phyloP scores from a whole-genome alignment of 2,113 vertebrate species.

The Embiotoca jacksoni region DNA sequence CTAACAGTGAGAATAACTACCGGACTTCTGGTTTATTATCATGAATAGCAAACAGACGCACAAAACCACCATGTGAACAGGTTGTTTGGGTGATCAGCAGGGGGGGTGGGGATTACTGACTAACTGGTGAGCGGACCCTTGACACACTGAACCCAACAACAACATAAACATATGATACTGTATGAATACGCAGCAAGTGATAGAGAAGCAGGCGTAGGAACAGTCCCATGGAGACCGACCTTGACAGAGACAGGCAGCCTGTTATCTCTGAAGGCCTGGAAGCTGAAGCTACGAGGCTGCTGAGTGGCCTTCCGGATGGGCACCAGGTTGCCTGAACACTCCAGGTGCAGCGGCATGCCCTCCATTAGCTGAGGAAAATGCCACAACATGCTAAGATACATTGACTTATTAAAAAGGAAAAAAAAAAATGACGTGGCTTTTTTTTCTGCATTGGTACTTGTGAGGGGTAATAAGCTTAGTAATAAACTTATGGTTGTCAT shows the following conservation, averaged over 20 bases:
- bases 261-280: constrained; percentile 97
- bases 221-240: constrained; percentile 80
- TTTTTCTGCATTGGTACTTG: background rate
- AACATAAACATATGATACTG: background rate
- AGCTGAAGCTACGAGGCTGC: constrained; percentile 93
- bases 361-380: constrained; percentile 89
- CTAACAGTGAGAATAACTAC: constrained; percentile 7
- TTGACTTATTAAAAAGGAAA: background rate
- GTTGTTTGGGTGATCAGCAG: constrained; percentile 32
- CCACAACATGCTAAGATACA: background rate
- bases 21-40: background rate
- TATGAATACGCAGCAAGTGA: constrained; percentile 27
- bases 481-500: too few species aligned
- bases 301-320: constrained; percentile 94
- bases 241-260: constrained; percentile 94
- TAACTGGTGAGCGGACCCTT: constrained; percentile 32
- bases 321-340: constrained; percentile 95
- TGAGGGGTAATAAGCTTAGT: too few species aligned
- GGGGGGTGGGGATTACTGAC: constrained; percentile 19
- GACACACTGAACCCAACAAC: constrained; percentile 39
- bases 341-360: constrained; percentile 93
- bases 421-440: background rate
- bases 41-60: constrained; percentile 38
- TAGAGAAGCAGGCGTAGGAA: constrained; percentile 17
- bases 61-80: constrained; percentile 14